Percentiles rank a stretch among this genome's conserved stretches.
Conservation (phyloP, 2,113 vertebrate genomes). For the Gorsachius goisagi region DNA sequence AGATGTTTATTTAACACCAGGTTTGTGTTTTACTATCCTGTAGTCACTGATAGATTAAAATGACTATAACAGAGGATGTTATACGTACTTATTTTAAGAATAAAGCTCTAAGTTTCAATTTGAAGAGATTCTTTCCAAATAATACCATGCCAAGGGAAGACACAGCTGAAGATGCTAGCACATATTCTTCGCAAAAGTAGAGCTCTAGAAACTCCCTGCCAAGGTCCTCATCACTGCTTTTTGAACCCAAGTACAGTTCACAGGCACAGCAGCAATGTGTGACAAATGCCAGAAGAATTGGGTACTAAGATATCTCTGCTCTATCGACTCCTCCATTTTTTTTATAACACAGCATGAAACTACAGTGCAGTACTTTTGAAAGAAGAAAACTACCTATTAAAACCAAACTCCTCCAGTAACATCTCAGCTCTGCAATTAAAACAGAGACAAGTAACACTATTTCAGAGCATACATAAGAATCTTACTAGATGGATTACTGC, state of each 20-base stretch:
- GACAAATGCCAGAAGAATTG: neutral
- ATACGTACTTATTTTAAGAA: neutral
- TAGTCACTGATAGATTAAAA: neutral
- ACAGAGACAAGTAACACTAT: neutral
- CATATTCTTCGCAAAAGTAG: neutral
- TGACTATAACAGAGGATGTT: rapidly evolving
- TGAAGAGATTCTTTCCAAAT: neutral
- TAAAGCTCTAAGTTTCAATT: neutral
- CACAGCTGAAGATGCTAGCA: neutral
- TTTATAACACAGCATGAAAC: neutral
- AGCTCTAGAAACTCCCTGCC: neutral
- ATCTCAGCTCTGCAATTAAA: neutral
- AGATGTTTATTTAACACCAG: neutral
- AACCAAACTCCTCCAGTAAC: neutral
- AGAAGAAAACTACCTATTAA: neutral
- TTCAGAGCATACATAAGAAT: neutral
- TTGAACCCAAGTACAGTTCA: neutral
- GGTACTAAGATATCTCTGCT: neutral
- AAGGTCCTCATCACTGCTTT: neutral
- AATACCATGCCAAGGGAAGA: neutral
- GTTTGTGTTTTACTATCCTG: neutral
- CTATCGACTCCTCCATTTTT: neutral
- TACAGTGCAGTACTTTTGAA: neutral
- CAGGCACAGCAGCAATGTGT: neutral
- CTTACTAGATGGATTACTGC: neutral